Evolutionary conservation across 2,113 vertebrate species (phyloP).

Genomic region (Colistium nudipinnis): DNA sequence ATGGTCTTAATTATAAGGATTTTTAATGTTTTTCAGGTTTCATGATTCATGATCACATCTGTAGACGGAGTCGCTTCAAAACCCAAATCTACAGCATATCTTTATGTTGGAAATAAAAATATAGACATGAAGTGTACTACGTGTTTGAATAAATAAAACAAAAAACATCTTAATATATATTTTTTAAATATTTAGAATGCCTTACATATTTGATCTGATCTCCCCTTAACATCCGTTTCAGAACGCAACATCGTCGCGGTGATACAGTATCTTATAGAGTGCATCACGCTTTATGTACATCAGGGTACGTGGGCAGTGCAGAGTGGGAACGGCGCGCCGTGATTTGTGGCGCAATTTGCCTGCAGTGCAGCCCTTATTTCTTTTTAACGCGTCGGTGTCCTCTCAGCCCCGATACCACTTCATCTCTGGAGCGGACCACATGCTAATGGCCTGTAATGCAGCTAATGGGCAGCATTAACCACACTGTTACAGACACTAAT

Average conservation of each 20-base stretch:
- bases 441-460: constrained; percentile 47
- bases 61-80: too few relatives aligned
- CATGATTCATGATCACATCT: too few relatives aligned
- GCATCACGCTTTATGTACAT: constrained; percentile 2
- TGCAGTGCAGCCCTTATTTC: neutral
- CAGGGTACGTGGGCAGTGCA: neutral
- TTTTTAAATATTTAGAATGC: too few relatives aligned
- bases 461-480: constrained; percentile 45
- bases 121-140: too few relatives aligned
- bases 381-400: neutral
- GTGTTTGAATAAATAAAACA: too few relatives aligned
- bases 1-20: too few relatives aligned
- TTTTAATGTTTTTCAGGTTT: too few relatives aligned
- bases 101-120: too few relatives aligned
- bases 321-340: constrained; percentile 5
- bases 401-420: constrained; percentile 17
- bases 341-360: neutral
- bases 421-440: constrained; percentile 20
- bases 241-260: neutral
- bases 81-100: too few relatives aligned
- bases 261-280: neutral
- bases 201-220: too few relatives aligned
- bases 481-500: constrained; percentile 22
- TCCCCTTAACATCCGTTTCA: too few relatives aligned
- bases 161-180: too few relatives aligned